Conservation (phyloP, 2,888 invertebrate species). For the Agrotis segetum region DNA sequence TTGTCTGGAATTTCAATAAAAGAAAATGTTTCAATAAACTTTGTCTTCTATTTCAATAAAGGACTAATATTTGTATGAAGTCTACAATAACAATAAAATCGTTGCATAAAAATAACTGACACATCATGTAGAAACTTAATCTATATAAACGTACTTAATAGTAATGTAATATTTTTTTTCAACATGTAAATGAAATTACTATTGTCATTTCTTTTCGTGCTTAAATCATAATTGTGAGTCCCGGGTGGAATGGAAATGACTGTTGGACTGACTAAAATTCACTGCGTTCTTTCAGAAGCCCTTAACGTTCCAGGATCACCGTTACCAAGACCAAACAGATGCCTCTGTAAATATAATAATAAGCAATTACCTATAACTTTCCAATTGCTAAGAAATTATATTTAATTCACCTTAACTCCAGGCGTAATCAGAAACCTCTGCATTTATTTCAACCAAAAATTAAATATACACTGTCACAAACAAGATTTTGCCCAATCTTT, state of each 20-base stretch:
- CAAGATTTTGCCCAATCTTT: slow-evolving; percentile 16
- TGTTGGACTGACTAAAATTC: no score
- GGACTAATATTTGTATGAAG: background rate
- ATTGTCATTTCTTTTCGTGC: no score
- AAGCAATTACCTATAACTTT: background rate
- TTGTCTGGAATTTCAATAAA: background rate
- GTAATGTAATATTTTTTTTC: no score
- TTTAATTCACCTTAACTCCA: background rate
- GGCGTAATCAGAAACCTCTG: background rate
- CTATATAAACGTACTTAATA: background rate
- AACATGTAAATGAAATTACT: no score
- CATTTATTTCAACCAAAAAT: slow-evolving; percentile 6
- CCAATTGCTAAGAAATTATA: background rate
- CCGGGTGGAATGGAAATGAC: no score
- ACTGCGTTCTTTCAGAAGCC: no score
- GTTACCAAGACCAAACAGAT: no score
- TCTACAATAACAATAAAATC: background rate
- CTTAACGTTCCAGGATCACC: no score
- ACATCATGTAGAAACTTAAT: background rate
- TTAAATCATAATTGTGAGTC: no score
- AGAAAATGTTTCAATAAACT: background rate
- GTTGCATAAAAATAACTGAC: background rate
- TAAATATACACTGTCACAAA: background rate
- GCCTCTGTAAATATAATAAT: no score
- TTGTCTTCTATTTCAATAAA: slow-evolving; percentile 1